Percentiles rank a stretch among this genome's conserved stretches.
Conservation (phyloP, 2,888 invertebrate genomes). For the Microdon myrmicae region DNA sequence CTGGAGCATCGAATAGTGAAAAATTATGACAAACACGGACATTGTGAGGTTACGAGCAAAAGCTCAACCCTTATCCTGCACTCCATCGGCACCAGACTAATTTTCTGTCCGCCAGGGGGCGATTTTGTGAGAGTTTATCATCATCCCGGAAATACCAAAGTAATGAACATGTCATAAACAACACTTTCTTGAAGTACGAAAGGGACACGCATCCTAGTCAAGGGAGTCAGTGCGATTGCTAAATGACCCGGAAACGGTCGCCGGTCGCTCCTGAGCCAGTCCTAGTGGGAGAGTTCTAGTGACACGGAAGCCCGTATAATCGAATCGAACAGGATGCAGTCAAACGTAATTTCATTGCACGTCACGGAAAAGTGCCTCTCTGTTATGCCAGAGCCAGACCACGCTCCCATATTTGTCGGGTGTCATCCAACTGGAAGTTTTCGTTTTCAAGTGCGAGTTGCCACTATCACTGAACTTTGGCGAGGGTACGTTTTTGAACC, state of each 20-base stretch:
- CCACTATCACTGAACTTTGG: too few species aligned
- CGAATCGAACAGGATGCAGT: constrained; percentile 52
- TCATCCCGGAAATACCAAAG: constrained; percentile 27
- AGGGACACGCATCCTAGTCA: constrained; percentile 14
- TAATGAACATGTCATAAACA: constrained; percentile 53
- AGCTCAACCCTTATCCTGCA: constrained; percentile 21
- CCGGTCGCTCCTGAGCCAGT: constrained; percentile 38
- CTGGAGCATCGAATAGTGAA: constrained; percentile 11
- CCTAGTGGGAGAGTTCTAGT: constrained; percentile 13
- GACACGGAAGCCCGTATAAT: constrained; percentile 51
- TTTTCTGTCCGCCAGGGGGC: constrained; percentile 28
- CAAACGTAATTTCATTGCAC: constrained; percentile 52
- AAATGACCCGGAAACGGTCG: constrained; percentile 50
- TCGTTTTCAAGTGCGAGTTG: too few species aligned
- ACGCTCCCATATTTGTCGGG: too few species aligned
- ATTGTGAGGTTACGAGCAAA: constrained; percentile 9
- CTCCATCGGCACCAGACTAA: constrained; percentile 35
- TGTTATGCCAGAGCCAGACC: too few species aligned
- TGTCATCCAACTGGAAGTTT: too few species aligned
- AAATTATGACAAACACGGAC: constrained; percentile 32
- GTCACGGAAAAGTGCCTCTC: constrained; percentile 21
- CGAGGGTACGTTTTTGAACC: too few species aligned
- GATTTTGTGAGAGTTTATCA: constrained; percentile 31
- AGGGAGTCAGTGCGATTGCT: constrained; percentile 29
- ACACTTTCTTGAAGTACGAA: constrained; percentile 43